These are phyloP conservation scores for Cepphus grylle DNA, from an alignment of 2,113 vertebrate genomes.

Conservation along the genomic window DNA sequence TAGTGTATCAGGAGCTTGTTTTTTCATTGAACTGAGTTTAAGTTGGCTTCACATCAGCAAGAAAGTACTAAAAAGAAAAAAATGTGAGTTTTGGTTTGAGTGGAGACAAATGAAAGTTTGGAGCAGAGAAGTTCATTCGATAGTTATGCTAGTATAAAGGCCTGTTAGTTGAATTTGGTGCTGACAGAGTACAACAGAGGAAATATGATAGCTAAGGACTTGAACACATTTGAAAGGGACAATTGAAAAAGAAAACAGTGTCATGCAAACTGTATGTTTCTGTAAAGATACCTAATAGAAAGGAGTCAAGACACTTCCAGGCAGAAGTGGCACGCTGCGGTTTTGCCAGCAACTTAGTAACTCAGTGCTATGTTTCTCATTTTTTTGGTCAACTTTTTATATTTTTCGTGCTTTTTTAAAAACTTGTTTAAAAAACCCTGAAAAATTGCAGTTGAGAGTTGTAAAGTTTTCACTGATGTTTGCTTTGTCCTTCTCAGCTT, in stretches of 20 bases:
- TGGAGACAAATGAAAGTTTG: neutral
- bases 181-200: neutral
- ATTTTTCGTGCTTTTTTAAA: neutral
- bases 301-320: neutral
- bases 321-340: neutral
- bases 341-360: neutral
- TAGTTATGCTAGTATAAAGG: neutral
- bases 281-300: neutral
- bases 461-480: neutral
- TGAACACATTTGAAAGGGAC: neutral
- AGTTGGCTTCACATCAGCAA: neutral
- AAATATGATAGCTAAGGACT: neutral
- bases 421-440: neutral
- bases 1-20: neutral
- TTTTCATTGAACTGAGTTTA: neutral
- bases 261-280: neutral
- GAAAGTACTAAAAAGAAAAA: neutral
- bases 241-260: neutral
- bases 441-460: neutral
- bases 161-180: neutral
- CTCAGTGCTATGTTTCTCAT: neutral
- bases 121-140: neutral
- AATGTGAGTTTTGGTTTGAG: neutral
- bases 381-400: neutral
- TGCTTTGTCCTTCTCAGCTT: neutral